Evolutionary conservation across 2,797 vertebrate species (phyloP).

Genomic region (Mus caroli): DNA sequence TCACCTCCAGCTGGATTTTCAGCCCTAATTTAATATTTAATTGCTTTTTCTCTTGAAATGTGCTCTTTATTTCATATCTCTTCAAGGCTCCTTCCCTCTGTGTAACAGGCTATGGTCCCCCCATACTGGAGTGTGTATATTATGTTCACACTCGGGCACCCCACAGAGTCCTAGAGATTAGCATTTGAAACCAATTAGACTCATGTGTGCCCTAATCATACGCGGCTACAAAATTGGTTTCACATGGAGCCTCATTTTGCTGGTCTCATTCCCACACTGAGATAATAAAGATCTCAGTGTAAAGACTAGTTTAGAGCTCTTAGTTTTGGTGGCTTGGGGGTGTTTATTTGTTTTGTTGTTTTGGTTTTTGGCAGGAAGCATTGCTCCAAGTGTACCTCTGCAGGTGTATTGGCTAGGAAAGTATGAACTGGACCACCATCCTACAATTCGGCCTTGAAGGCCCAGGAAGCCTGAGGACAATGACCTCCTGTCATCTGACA

Average conservation of each 20-base stretch:
- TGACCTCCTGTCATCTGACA: conserved; percentile 13
- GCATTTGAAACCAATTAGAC: conserved; percentile 87
- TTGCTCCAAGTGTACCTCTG: conserved; percentile 84
- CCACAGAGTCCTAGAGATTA: conserved; percentile 70
- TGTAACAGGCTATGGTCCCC: conserved; percentile 81
- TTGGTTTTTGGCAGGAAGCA: conserved; percentile 67
- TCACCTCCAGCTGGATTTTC: conserved; percentile 9
- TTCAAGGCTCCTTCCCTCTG: conserved; percentile 76
- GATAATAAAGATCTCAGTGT: conserved; percentile 87
- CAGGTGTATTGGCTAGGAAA: conserved; percentile 83
- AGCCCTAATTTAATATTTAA: conserved; percentile 66
- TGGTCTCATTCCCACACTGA: conserved; percentile 83
- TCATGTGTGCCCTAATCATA: conserved; percentile 72
- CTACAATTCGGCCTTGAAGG: conserved; percentile 32
- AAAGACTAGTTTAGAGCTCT: conserved; percentile 66
- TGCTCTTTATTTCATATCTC: conserved; percentile 49
- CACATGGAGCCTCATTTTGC: conserved; percentile 83
- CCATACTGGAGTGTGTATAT: conserved; percentile 73
- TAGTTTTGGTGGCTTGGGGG: background rate
- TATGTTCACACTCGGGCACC: conserved; percentile 78
- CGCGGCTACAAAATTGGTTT: conserved; percentile 87
- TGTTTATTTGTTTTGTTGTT: background rate
- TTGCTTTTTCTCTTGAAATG: conserved; percentile 71
- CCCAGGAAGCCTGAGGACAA: conserved; percentile 33
- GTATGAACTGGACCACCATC: conserved; percentile 66